These are phyloP conservation scores for Globodera ellingtonae DNA, from an alignment of 1,140 invertebrate species.

Conservation along the genomic window DNA sequence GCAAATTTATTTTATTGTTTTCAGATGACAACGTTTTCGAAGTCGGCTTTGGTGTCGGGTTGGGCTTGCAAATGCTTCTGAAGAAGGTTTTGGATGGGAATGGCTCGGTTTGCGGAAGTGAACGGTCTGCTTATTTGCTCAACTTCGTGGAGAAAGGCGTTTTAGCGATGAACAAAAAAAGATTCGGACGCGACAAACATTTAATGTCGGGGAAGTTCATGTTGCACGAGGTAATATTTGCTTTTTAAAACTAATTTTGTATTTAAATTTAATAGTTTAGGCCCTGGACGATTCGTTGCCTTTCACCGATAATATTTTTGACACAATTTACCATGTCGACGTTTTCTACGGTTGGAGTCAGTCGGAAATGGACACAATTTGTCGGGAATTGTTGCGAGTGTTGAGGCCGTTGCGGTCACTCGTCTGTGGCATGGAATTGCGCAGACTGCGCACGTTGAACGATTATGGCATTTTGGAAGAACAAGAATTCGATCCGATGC, in stretches of 20 bases:
- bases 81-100: not conserved
- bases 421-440: constrained; percentile 42
- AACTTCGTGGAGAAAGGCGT: not conserved
- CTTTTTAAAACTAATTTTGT: not conserved
- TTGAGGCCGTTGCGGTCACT: constrained; percentile 30
- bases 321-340: constrained; percentile 36
- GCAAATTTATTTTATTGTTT: not conserved
- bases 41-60: not conserved
- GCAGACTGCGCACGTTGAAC: constrained; percentile 33
- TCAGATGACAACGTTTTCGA: constrained; percentile 7
- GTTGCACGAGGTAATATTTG: not conserved
- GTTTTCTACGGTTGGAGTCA: constrained; percentile 45
- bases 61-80: not conserved
- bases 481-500: constrained; percentile 31
- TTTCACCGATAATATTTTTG: constrained; percentile 35
- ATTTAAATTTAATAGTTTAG: not conserved
- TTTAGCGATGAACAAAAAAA: not conserved
- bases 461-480: constrained; percentile 29
- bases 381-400: constrained; percentile 29
- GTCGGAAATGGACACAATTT: constrained; percentile 8
- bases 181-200: not conserved
- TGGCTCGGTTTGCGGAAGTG: not conserved
- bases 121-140: not conserved
- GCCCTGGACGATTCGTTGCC: constrained; percentile 9
- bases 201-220: not conserved